phyloP scores from a whole-genome alignment of 2,797 vertebrate species.

The Phataginus tetradactyla region DNA sequence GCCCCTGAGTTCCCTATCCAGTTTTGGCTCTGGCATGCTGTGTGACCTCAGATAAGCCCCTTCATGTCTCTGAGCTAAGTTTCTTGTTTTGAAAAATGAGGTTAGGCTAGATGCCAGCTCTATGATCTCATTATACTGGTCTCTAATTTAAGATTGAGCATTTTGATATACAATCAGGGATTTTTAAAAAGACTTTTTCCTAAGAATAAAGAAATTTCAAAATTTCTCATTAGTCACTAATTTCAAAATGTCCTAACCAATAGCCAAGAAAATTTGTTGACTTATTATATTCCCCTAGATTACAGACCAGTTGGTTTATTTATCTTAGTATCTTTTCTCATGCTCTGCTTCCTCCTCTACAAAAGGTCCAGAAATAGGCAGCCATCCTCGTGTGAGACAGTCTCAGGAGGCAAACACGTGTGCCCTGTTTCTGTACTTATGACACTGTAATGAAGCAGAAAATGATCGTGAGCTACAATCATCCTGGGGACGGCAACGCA shows the following conservation, averaged over 20 bases:
- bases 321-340: background rate
- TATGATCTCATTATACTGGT: slow-evolving; percentile 37
- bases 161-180: background rate
- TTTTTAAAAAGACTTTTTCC: background rate
- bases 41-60: slow-evolving; percentile 1
- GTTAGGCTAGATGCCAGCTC: background rate
- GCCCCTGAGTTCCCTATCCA: background rate
- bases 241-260: background rate
- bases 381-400: background rate
- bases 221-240: background rate
- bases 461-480: background rate
- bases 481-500: slow-evolving; percentile 23
- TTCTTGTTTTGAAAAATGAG: slow-evolving; percentile 37
- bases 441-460: background rate
- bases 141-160: slow-evolving; percentile 41
- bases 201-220: background rate
- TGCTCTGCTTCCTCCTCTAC: background rate
- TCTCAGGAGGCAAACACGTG: background rate
- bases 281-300: background rate
- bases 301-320: background rate
- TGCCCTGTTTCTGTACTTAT: background rate
- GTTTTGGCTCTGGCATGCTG: background rate
- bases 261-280: background rate
- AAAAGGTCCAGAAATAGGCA: background rate
- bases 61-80: background rate